phyloP scores from a whole-genome alignment of 2,888 invertebrate genomes.

The Cerastis rubricosa region DNA sequence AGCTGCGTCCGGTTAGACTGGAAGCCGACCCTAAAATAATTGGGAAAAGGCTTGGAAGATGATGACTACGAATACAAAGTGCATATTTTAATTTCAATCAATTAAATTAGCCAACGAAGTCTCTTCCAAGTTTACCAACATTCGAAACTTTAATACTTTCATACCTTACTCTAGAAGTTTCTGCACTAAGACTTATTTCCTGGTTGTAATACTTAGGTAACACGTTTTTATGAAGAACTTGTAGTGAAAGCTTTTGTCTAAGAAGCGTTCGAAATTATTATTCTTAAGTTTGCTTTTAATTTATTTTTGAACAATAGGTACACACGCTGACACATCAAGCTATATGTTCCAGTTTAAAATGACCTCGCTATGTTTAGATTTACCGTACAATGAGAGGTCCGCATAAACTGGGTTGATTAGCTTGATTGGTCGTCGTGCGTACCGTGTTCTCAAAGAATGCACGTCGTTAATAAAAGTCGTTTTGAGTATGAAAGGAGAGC shows the following conservation, averaged over 20 bases:
- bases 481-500: neutral
- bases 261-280: neutral
- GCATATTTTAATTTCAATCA: slow-evolving; percentile 12
- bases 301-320: too few relatives aligned
- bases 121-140: neutral
- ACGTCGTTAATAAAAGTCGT: neutral
- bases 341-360: too few relatives aligned
- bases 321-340: too few relatives aligned
- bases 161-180: neutral
- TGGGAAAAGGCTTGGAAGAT: too few relatives aligned
- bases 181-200: neutral
- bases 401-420: too few relatives aligned
- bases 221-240: slow-evolving; percentile 3
- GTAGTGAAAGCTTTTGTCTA: slow-evolving; percentile 17
- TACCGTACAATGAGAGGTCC: neutral
- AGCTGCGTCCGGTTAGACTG: too few relatives aligned
- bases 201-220: neutral
- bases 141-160: neutral
- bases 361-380: neutral
- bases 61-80: neutral
- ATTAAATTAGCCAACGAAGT: slow-evolving; percentile 4
- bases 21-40: too few relatives aligned
- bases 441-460: neutral
- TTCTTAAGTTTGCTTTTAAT: neutral
- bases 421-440: too few relatives aligned